Percentiles rank a stretch among this genome's conserved stretches.
These are phyloP conservation scores for Caenorhabditis inopinata DNA, from an alignment of 1,140 invertebrate genomes.

Conservation along the genomic window DNA sequence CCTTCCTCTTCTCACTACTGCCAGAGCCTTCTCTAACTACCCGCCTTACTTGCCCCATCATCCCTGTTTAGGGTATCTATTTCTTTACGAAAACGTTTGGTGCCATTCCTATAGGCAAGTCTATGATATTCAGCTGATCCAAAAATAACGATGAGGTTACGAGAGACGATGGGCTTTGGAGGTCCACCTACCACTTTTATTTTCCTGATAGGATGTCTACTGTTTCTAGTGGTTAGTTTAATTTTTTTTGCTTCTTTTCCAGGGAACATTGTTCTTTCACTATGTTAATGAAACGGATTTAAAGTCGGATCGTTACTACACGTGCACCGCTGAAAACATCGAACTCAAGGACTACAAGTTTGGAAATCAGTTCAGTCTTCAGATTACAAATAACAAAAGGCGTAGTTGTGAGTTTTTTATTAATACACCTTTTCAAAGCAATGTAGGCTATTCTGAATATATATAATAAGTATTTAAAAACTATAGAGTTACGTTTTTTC, in stretches of 20 bases:
- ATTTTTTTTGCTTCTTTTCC: slow-evolving; percentile 44
- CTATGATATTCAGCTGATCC: slow-evolving; percentile 29
- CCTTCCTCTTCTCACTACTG: slow-evolving; percentile 11
- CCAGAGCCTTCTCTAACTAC: neutral
- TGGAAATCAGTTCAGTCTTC: slow-evolving; percentile 56
- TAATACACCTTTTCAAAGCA: too few relatives aligned
- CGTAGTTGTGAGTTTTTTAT: slow-evolving; percentile 52
- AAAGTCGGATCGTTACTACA: slow-evolving; percentile 63
- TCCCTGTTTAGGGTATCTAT: slow-evolving; percentile 1
- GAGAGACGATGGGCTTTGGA: slow-evolving; percentile 4
- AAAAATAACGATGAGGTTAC: neutral
- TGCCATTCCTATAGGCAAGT: neutral
- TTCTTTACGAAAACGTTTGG: neutral
- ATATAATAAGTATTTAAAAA: too few relatives aligned
- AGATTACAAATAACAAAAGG: slow-evolving; percentile 52
- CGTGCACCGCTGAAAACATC: slow-evolving; percentile 64
- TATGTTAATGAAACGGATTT: slow-evolving; percentile 65
- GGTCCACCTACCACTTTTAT: neutral
- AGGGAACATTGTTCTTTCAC: slow-evolving; percentile 66
- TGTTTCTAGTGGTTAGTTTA: slow-evolving; percentile 31
- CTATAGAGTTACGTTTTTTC: too few relatives aligned
- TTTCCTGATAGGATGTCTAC: slow-evolving; percentile 8
- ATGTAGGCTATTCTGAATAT: too few relatives aligned
- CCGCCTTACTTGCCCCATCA: slow-evolving; percentile 28
- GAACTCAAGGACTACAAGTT: slow-evolving; percentile 66